These are phyloP conservation scores for Brevimyrus niger DNA, from an alignment of 2,113 vertebrate genomes.

Conservation along the genomic window DNA sequence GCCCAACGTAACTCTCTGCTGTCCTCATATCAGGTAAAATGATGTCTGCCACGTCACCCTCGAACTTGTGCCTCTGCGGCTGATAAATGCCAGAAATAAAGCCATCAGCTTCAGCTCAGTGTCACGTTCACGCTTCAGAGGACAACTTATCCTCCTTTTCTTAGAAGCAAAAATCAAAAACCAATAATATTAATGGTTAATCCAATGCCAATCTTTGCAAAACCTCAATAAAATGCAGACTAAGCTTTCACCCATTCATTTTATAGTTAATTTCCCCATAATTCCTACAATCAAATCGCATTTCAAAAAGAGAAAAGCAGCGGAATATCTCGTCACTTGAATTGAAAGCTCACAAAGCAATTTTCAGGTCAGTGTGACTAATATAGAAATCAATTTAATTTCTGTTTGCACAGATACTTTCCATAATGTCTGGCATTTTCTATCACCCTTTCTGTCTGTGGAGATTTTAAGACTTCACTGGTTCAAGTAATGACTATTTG, in stretches of 20 bases:
- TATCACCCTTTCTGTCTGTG: not conserved
- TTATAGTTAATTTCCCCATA: not conserved
- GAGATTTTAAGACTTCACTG: not conserved
- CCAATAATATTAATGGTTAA: not conserved
- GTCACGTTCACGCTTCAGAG: not conserved
- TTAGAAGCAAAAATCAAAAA: not conserved
- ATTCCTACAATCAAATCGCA: not conserved
- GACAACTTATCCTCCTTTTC: not conserved
- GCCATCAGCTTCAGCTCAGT: not conserved
- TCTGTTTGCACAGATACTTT: slow-evolving; percentile 3
- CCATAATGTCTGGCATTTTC: not conserved
- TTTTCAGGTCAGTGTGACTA: slow-evolving; percentile 6
- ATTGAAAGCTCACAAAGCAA: slow-evolving; percentile 8
- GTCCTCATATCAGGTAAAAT: not conserved
- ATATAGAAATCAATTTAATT: slow-evolving; percentile 9
- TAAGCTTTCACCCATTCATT: not conserved
- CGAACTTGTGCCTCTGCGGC: not conserved
- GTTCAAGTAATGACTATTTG: not conserved
- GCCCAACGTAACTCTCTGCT: not conserved
- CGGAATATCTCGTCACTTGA: not conserved
- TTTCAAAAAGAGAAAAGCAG: not conserved
- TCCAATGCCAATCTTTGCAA: not conserved
- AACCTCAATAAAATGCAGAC: not conserved
- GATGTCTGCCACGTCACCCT: not conserved
- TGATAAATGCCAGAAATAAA: not conserved